Evolutionary conservation across 2,113 vertebrate genomes (phyloP).

Genomic region (Todiramphus chloris): DNA sequence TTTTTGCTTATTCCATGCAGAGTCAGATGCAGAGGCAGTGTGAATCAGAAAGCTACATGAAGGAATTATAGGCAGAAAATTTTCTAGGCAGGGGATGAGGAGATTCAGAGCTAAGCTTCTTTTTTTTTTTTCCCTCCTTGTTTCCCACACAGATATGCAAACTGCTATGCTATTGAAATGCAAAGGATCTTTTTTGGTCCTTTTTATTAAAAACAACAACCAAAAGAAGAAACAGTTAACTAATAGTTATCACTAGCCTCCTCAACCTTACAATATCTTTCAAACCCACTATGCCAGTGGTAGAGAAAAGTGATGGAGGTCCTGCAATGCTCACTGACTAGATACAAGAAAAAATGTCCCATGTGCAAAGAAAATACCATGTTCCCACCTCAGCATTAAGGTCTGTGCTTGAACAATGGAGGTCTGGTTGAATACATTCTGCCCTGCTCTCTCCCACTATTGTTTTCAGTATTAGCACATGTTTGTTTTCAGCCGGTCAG

Average conservation of each 20-base stretch:
- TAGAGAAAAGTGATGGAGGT: background rate
- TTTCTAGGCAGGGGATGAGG: background rate
- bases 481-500: background rate
- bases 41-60: conserved; percentile 28
- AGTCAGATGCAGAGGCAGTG: conserved; percentile 23
- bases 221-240: background rate
- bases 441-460: background rate
- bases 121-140: background rate
- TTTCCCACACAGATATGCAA: background rate
- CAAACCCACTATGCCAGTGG: background rate
- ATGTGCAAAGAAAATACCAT: background rate
- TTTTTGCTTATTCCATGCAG: background rate
- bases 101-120: background rate
- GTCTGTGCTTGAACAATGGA: background rate
- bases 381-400: background rate
- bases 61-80: conserved; percentile 3
- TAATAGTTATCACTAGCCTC: background rate
- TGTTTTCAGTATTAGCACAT: background rate
- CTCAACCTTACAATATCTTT: background rate
- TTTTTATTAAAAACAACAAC: background rate
- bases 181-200: background rate
- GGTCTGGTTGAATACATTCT: background rate
- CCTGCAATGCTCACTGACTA: background rate
- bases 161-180: background rate
- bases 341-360: background rate